phyloP scores from a whole-genome alignment of 2,797 vertebrate species.

The Limosa lapponica region DNA sequence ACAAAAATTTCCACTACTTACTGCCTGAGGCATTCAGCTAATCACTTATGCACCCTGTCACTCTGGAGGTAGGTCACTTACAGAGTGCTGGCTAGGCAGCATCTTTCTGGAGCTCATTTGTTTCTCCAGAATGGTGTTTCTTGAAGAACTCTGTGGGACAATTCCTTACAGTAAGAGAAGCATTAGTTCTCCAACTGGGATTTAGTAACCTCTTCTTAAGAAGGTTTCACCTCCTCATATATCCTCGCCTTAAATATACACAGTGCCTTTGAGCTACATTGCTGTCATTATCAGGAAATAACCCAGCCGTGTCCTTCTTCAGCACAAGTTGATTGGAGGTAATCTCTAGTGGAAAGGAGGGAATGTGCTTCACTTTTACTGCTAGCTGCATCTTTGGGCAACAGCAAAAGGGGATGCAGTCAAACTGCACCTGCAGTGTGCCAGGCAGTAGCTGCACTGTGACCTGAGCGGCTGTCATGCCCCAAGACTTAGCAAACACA shows the following conservation, averaged over 20 bases:
- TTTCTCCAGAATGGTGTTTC: neutral
- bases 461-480: neutral
- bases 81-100: neutral
- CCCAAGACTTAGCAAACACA: neutral
- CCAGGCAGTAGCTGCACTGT: neutral
- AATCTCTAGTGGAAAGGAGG: neutral
- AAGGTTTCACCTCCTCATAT: neutral
- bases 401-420: neutral
- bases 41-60: neutral
- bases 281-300: neutral
- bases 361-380: neutral
- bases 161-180: neutral
- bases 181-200: neutral
- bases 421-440: neutral
- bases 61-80: neutral
- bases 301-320: neutral
- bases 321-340: neutral
- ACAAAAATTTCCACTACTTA: neutral
- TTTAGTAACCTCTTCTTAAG: neutral
- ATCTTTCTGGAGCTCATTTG: neutral
- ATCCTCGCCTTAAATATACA: neutral
- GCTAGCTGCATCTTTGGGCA: neutral
- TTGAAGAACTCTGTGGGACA: neutral
- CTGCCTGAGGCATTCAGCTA: neutral
- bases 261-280: neutral